Base-by-base conservation (phyloP, 1,140 invertebrate species). In the Conopomorpha cramerella region DNA sequence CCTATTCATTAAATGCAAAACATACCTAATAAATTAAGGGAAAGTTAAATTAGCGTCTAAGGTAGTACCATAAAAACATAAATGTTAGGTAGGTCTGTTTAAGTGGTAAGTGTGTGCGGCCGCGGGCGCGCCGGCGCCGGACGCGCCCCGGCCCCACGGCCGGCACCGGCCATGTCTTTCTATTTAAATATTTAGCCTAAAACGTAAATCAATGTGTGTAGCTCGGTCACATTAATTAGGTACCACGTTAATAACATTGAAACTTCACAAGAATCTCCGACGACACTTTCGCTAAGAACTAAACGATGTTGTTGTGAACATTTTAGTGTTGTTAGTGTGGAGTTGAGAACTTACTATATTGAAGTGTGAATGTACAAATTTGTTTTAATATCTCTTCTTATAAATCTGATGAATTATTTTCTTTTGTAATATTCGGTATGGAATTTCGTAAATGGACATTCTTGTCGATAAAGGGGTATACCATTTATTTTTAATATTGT, bases 381-480 rank as follows among this genome's bases (percentile, higher is more conserved):
- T 73, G 45, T 57, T 68, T 73, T 68, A 63, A 48, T 46, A 38
- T 46, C 49, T 32, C 55, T 55, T 51, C 65, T 51, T n/a, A n/a
- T n/a, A 38, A 44, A 46, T 49, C 43, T 46, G 55, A 52, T 43
- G 49, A 45, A 49, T 39, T 70, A 54, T 49, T 62, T 63, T 65
- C 52, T 42, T 66, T 61, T 61, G 35, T 63, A 54, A 58, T 51
- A 70, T 74, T 64, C 62, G 68, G 64, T 55, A 51, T 58, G 50
- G 67, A 70, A 63, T 55, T 55, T 43, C 61, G 49, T 57, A 42
- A 52, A 49, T 30, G 36, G 33, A 61, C 46, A 47, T 68, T 71
- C 64, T 74, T 67, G 68, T 58, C 53, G n/a, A n/a, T n/a, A 58
- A 60, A 66, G 56, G 70, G 70, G 66, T 74, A 71, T 71, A 67